A percentile compares a stretch with the other conserved stretches of the same genome.
Conservation (phyloP, 2,888 invertebrate species). For the Dynastes tityus region DNA sequence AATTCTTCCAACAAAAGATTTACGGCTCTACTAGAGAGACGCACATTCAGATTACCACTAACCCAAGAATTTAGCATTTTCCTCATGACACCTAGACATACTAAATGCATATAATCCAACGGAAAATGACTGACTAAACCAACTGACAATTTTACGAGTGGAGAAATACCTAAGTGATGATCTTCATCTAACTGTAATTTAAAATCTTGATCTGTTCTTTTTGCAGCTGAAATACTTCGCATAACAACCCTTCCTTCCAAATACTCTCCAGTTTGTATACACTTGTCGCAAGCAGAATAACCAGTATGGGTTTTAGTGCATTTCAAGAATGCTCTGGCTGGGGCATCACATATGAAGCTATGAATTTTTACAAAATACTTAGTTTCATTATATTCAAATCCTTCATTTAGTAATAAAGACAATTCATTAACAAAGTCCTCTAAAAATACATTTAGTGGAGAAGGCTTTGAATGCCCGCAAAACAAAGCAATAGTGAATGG, state of each 20-base stretch:
- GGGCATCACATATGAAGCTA: slow-evolving; percentile 44
- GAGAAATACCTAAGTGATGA: slow-evolving; percentile 45
- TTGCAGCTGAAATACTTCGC: slow-evolving; percentile 3
- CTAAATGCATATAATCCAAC: slow-evolving; percentile 48
- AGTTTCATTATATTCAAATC: slow-evolving; percentile 31
- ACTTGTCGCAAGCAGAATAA: slow-evolving; percentile 24
- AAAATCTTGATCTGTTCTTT: slow-evolving; percentile 46
- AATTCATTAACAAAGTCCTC: slow-evolving; percentile 54
- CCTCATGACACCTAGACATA: slow-evolving; percentile 48
- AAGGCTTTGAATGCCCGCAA: slow-evolving; percentile 55
- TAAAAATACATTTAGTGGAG: slow-evolving; percentile 51
- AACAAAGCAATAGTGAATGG: slow-evolving; percentile 54
- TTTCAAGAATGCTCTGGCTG: slow-evolving; percentile 49
- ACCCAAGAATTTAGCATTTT: slow-evolving; percentile 48
- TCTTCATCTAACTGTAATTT: slow-evolving; percentile 26
- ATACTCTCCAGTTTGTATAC: slow-evolving; percentile 44
- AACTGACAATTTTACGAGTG: slow-evolving; percentile 38
- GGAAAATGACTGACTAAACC: slow-evolving; percentile 42
- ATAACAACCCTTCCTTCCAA: slow-evolving; percentile 30
- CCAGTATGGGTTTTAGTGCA: slow-evolving; percentile 42
- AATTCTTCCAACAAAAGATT: background rate
- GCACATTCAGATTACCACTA: slow-evolving; percentile 8
- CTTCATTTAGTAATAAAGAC: slow-evolving; percentile 27
- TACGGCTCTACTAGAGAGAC: background rate
- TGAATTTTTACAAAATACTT: slow-evolving; percentile 26